Evolutionary conservation across 2,888 invertebrate genomes (phyloP).

Genomic region (Eulithis prunata): DNA sequence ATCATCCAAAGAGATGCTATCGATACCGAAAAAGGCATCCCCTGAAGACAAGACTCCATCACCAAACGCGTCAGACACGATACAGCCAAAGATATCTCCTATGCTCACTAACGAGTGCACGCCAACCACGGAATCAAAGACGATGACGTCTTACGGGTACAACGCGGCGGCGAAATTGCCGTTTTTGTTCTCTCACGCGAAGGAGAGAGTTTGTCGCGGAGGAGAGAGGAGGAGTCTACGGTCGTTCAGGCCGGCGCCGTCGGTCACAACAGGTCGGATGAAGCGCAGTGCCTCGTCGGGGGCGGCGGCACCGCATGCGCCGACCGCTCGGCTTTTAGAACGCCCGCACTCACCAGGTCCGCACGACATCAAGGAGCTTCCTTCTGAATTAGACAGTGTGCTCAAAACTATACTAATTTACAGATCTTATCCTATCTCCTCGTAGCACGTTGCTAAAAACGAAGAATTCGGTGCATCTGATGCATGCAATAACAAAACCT

Average conservation of each 20-base stretch:
- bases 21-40: constrained; percentile 65
- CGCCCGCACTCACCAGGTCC: constrained; percentile 64
- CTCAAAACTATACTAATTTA: neutral
- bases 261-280: constrained; percentile 75
- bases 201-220: constrained; percentile 51
- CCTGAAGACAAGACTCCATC: constrained; percentile 74
- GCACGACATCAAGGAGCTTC: constrained; percentile 41
- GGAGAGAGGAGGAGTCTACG: constrained; percentile 63
- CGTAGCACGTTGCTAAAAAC: no score
- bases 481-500: constrained; percentile 3
- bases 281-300: constrained; percentile 82
- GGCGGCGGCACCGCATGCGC: constrained; percentile 74
- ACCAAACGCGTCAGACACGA: constrained; percentile 60
- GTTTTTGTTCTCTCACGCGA: constrained; percentile 77
- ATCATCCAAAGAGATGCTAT: constrained; percentile 62
- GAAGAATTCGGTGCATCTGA: neutral
- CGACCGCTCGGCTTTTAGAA: constrained; percentile 67
- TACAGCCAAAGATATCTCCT: constrained; percentile 80
- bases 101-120: constrained; percentile 68
- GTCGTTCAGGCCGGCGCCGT: constrained; percentile 56
- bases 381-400: constrained; percentile 23
- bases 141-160: constrained; percentile 81
- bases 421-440: no score
- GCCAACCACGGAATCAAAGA: constrained; percentile 70
- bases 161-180: constrained; percentile 80